Percentiles rank a stretch among this genome's conserved stretches.
Conservation (phyloP, 1,140 invertebrate species). For the Pristionchus pacificus region DNA sequence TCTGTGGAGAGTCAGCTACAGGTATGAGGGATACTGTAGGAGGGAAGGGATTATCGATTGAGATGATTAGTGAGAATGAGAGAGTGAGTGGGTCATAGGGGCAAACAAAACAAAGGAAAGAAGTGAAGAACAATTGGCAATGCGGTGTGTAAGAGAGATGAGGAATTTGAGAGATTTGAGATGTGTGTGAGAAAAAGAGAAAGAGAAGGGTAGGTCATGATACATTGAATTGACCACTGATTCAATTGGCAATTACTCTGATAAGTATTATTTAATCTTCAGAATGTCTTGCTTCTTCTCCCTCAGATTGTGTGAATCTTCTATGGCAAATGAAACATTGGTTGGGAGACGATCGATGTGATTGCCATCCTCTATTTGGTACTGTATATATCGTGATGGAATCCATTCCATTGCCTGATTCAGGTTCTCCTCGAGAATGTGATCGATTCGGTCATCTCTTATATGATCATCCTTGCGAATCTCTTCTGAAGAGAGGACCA, state of each 20-base stretch:
- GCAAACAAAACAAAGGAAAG: constrained; percentile 8
- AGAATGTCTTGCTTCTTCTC: constrained; percentile 19
- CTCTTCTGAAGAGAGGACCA: constrained; percentile 19
- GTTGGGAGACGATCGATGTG: constrained; percentile 4
- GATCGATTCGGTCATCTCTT: constrained; percentile 23
- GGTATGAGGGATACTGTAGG: neutral
- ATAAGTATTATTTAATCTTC: constrained; percentile 9
- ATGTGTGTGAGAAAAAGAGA: constrained; percentile 10
- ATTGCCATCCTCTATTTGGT: constrained; percentile 23
- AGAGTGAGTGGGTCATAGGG: neutral
- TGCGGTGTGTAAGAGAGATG: neutral
- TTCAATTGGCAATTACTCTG: neutral
- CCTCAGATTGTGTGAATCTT: constrained; percentile 25
- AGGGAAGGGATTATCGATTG: constrained; percentile 11
- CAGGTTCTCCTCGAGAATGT: constrained; percentile 2
- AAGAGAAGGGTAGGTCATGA: neutral
- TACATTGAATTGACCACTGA: neutral
- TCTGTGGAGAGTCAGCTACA: neutral
- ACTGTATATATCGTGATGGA: too few relatives aligned
- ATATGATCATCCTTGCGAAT: constrained; percentile 30
- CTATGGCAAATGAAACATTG: constrained; percentile 6
- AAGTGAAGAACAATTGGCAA: neutral
- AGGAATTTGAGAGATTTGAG: neutral
- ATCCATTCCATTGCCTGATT: too few relatives aligned
- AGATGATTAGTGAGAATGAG: neutral